Percentiles rank a stretch among this genome's conserved stretches.
Conservation (phyloP, 2,888 invertebrate genomes). For the Drosophila austrosaltans region DNA sequence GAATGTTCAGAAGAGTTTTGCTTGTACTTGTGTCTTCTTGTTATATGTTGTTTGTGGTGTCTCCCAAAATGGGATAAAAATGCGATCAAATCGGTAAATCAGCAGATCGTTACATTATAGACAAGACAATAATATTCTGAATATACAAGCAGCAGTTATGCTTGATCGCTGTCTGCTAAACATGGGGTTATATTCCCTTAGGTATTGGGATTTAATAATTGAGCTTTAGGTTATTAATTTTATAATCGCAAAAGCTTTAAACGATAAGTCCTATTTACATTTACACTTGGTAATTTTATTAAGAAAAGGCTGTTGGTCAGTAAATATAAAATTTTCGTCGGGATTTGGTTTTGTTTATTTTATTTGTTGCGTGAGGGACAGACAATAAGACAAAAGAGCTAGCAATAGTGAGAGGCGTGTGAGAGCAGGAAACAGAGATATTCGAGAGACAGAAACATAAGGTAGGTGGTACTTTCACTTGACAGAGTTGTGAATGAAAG, state of each 20-base stretch:
- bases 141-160: neutral
- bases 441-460: slow-evolving; percentile 50
- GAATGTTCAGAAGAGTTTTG: slow-evolving; percentile 82
- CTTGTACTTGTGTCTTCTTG: slow-evolving; percentile 54
- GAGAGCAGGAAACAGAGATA: slow-evolving; percentile 70
- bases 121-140: neutral
- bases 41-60: slow-evolving; percentile 42
- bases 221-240: slow-evolving; percentile 1
- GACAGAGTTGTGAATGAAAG: slow-evolving; percentile 71
- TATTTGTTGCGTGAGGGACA: slow-evolving; percentile 52
- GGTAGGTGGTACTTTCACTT: slow-evolving; percentile 58
- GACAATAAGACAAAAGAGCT: slow-evolving; percentile 63
- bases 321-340: slow-evolving; percentile 43
- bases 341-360: slow-evolving; percentile 11
- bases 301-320: slow-evolving; percentile 51
- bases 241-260: slow-evolving; percentile 44
- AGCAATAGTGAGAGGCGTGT: slow-evolving; percentile 70
- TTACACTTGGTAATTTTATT: slow-evolving; percentile 46
- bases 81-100: slow-evolving; percentile 34
- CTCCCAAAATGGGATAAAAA: slow-evolving; percentile 15
- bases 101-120: slow-evolving; percentile 15
- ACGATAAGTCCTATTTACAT: slow-evolving; percentile 65
- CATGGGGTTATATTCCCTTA: neutral
- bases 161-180: neutral
- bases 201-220: neutral